Conservation (phyloP, 2,113 vertebrate species). For the Micromys minutus region DNA sequence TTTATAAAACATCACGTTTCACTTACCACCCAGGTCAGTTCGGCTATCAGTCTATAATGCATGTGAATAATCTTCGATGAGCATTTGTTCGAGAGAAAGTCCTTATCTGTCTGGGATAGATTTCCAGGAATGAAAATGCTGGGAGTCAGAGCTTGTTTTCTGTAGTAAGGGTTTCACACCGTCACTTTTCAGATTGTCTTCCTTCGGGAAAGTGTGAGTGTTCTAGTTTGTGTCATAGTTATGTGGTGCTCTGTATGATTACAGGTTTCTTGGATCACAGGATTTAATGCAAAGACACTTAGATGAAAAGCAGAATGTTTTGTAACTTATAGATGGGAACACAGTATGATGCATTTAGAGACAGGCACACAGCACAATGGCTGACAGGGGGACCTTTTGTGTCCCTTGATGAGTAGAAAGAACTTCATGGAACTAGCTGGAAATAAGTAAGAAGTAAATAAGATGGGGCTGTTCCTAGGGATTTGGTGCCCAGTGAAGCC, state of each 20-base stretch:
- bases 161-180: not conserved
- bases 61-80: too few species aligned
- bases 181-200: not conserved
- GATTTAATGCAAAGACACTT: not conserved
- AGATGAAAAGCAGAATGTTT: not conserved
- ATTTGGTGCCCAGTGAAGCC: not conserved
- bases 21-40: too few species aligned
- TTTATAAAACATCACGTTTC: not conserved
- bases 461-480: not conserved
- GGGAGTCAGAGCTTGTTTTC: not conserved
- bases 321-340: not conserved
- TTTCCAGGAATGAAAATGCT: not conserved
- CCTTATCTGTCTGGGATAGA: not conserved
- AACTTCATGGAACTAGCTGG: not conserved
- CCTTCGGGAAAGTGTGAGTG: not conserved
- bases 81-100: not conserved
- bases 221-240: not conserved
- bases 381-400: fast-evolving
- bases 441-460: too few species aligned
- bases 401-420: too few species aligned
- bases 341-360: too few species aligned
- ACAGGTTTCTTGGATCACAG: not conserved
- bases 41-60: not conserved
- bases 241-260: not conserved
- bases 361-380: not conserved